Evolutionary conservation across 1,140 invertebrate species (phyloP), one percentile per base, ranked within the genome.

Genomic region (Helicoverpa zea): DNA sequence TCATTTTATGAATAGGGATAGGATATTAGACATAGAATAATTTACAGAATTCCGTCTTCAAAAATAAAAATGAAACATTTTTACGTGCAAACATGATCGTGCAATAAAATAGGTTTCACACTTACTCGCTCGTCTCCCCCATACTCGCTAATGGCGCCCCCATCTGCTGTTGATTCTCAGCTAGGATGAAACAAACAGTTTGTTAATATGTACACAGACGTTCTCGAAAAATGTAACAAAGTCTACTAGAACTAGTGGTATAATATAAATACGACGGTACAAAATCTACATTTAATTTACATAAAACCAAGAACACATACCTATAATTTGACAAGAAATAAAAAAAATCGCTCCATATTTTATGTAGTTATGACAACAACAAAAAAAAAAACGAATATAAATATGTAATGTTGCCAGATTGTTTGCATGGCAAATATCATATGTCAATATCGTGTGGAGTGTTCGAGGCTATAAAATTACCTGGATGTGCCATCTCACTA

Each of bases 81-180:
- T 61, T 14, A 64, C 4, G 47, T 30, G 30, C 49, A 52, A 52
- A 30, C 49, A 23, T 66, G 29, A 47, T 13, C 64, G 70, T 79
- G 64, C 64, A 79, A 23, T 3, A 10, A 14, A 52, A n/a, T 52
- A 64, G 14, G 49, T 80, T 72, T 74, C 16, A 70, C 79, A 95
- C 96, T 96, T 89, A 96, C 96, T 96, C 96, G 92, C 95, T 95
- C 5, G 96, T 96, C 85, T 96, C 96, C 56, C 96, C 96, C 87
- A 96, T 96, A 85, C 95, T 96, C 56, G 96, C 95, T 51, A 96
- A 87, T 29, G 96, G 96, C 66, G 96, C 96, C 51, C 95, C 91
- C 82, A 96, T 95, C 82, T 94, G 96, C 85, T 95, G 90, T 85
- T 90, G 91, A 14, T 85, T 82, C 76, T 94, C 92, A 49, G 88